Evolutionary conservation across 2,888 invertebrate species (phyloP), one percentile per base, ranked within the genome.

Genomic region (Ichneumoninae sp.): DNA sequence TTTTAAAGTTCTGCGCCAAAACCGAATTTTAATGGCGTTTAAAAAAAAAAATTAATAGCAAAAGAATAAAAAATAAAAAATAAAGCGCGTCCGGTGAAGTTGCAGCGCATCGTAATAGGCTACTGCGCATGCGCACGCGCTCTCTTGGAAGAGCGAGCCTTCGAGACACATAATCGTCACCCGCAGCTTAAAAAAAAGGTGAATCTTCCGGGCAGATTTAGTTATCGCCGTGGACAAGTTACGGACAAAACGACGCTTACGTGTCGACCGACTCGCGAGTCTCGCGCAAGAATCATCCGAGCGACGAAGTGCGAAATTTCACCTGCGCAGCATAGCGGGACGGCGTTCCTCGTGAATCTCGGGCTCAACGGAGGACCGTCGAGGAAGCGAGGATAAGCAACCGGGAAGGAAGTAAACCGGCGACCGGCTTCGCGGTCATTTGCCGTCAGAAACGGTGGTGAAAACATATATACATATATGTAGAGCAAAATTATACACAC

Each of bases 281-380:
- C 44, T 47, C 60, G 65, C 22, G 52, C 52, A 19, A 76, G 60
- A 66, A 47, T 80, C 75, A 57, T 57, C 50, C 79, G 66, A 75
- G 71, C 80, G 54, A 54, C 69, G 65, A 40, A 79, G 79, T 83
- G 79, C 57, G 71, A 83, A 83, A 83, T 83, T 83, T 83, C 75
- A 80, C 75, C 76, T 76, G 83, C 60, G 47, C 71, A 80, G 66
- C 80, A 57, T 66, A 80, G 75, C 80, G 80, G 50, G 57, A 80
- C 75, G 40, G 72, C 50, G 62, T 26, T n/a, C 22, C 33, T 36
- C 1, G 47, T 26, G 47, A 26, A 26, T 68, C 44, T 68, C 30
- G 7, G 52, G 7, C 36, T 52, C 3, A 3, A 47, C 50, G 30
- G 8, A 36, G 16, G 26, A 40, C 40, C 62, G n/a, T 52, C 62